These are phyloP conservation scores for Meteorus colon DNA, from an alignment of 2,888 invertebrate species.

Conservation along the genomic window DNA sequence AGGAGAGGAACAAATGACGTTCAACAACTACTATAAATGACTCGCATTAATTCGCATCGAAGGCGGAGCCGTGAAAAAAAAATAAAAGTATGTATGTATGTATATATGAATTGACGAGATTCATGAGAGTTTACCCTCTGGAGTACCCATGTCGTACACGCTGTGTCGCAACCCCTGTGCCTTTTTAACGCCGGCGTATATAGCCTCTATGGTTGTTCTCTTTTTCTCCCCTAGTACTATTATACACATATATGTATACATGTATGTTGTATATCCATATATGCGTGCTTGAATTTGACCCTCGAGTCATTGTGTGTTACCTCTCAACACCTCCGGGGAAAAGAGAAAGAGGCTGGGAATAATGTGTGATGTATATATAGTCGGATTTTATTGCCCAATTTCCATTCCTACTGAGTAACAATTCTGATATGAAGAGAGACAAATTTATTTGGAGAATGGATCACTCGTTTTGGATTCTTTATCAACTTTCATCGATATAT, in stretches of 20 bases:
- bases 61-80: slow-evolving; percentile 47
- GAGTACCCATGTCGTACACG: slow-evolving; percentile 40
- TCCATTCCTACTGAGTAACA: background rate
- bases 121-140: slow-evolving; percentile 44
- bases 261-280: background rate
- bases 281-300: slow-evolving; percentile 67
- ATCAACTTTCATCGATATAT: no score
- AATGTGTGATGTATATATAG: slow-evolving; percentile 1
- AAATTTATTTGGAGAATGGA: background rate
- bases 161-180: slow-evolving; percentile 31
- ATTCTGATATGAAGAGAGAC: background rate
- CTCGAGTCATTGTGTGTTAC: slow-evolving; percentile 67
- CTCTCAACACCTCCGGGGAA: slow-evolving; percentile 63
- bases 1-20: background rate
- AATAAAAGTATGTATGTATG: background rate
- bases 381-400: background rate
- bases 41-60: background rate
- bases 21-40: background rate
- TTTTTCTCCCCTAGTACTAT: slow-evolving; percentile 53
- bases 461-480: no score
- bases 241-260: background rate
- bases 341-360: background rate
- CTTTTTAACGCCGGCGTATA: slow-evolving; percentile 37
- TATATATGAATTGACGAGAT: slow-evolving; percentile 34
- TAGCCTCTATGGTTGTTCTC: slow-evolving; percentile 48